Evolutionary conservation across 2,113 vertebrate genomes (phyloP).

Genomic region (Pachyramphus minor): DNA sequence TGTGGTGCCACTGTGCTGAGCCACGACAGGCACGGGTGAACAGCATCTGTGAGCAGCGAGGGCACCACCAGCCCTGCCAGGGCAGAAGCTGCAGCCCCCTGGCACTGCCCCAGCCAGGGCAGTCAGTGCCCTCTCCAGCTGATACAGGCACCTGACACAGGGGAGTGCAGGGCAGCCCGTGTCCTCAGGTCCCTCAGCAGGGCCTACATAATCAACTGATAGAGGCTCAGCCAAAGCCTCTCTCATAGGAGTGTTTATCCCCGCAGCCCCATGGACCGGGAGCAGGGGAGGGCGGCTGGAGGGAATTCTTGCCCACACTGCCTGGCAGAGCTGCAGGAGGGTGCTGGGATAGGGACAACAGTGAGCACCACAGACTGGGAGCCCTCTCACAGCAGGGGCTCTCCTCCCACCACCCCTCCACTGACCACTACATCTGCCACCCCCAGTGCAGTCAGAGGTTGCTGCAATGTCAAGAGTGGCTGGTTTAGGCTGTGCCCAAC

Average conservation of each 20-base stretch:
- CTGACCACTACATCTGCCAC: neutral
- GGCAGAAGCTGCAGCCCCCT: neutral
- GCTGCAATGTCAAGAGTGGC: accelerated
- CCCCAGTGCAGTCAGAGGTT: neutral
- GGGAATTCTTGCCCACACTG: neutral
- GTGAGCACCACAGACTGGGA: neutral
- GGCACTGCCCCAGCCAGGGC: neutral
- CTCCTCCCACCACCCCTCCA: neutral
- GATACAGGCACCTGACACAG: accelerated
- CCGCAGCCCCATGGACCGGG: accelerated
- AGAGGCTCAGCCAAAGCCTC: neutral
- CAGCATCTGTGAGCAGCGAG: neutral
- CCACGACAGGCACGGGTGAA: accelerated
- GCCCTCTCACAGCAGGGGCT: neutral
- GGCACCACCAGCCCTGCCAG: neutral
- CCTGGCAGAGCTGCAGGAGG: neutral
- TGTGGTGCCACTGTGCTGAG: accelerated
- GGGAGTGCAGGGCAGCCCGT: neutral
- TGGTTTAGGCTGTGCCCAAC: accelerated
- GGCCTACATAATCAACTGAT: accelerated
- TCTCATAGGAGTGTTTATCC: accelerated
- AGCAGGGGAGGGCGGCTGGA: accelerated
- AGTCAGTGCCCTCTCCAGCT: accelerated
- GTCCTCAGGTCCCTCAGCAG: neutral
- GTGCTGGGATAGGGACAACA: accelerated